These are phyloP conservation scores for Macaca mulatta DNA, from an alignment of 2,113 vertebrate genomes.

Conservation along the genomic window DNA sequence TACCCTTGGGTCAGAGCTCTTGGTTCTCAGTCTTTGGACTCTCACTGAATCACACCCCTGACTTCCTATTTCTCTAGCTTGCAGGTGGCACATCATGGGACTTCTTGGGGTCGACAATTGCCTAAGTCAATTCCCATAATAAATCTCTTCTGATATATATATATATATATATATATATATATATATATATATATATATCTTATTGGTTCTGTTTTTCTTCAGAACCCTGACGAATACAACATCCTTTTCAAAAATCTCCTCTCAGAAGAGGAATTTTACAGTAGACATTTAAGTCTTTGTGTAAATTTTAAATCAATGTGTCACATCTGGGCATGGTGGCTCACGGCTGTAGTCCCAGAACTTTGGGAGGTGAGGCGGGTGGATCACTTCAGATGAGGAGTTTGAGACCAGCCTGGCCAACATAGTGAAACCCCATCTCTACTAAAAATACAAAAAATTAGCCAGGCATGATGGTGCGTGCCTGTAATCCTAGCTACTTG, in stretches of 20 bases:
- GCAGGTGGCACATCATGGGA: not conserved
- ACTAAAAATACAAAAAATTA: not conserved
- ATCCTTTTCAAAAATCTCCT: constrained; percentile 4
- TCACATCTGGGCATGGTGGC: not conserved
- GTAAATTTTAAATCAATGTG: not conserved
- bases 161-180: too few relatives aligned
- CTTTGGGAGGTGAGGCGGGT: not conserved
- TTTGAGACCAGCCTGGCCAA: not conserved
- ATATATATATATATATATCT: too few relatives aligned
- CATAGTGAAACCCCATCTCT: not conserved
- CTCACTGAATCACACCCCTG: not conserved
- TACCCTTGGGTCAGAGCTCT: not conserved
- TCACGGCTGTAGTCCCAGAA: not conserved
- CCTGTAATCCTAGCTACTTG: not conserved
- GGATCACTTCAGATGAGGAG: not conserved
- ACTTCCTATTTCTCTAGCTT: not conserved
- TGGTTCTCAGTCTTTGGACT: not conserved
- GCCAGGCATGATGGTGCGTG: not conserved
- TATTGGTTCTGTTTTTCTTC: too few relatives aligned
- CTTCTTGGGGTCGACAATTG: not conserved
- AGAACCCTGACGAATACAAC: not conserved
- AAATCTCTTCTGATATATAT: too few relatives aligned
- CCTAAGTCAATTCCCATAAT: too few relatives aligned
- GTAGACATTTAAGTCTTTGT: not conserved
- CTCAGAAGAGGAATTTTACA: constrained; percentile 1